Conservation (phyloP, 2,888 invertebrate genomes). For the Polyploca ridens region DNA sequence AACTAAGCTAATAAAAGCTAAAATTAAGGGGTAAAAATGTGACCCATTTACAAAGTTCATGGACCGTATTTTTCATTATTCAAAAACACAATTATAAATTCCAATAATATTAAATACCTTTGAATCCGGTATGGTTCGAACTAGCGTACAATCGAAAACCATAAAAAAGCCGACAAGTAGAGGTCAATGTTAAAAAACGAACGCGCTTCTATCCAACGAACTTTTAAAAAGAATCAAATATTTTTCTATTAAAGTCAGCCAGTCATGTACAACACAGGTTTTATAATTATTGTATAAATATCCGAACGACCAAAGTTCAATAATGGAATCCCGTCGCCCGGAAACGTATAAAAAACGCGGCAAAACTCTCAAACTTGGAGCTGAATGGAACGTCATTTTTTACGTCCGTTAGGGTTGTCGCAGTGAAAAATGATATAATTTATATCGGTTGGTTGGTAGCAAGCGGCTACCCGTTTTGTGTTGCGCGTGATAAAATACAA, state of each 20-base stretch:
- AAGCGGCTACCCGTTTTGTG: constrained; percentile 83
- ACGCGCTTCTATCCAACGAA: background rate
- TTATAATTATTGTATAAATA: constrained; percentile 32
- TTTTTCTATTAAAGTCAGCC: background rate
- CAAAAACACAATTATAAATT: constrained; percentile 63
- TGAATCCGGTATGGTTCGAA: constrained; percentile 38
- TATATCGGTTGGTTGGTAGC: constrained; percentile 78
- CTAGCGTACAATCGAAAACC: constrained; percentile 52
- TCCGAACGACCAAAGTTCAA: constrained; percentile 46
- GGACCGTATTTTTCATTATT: constrained; percentile 33
- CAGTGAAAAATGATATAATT: constrained; percentile 84
- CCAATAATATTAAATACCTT: constrained; percentile 46
- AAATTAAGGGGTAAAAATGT: constrained; percentile 13
- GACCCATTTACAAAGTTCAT: constrained; percentile 30
- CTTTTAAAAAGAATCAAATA: constrained; percentile 4
- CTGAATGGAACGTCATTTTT: constrained; percentile 83
- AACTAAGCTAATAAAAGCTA: too few species aligned
- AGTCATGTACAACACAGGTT: background rate
- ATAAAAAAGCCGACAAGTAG: constrained; percentile 55
- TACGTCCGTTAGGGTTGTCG: constrained; percentile 82
- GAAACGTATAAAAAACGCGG: constrained; percentile 83
- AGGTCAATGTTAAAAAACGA: background rate
- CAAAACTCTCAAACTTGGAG: constrained; percentile 80
- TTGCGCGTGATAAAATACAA: constrained; percentile 77
- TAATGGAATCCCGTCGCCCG: constrained; percentile 78